Percentiles rank a stretch among this genome's conserved stretches.
Evolutionary conservation across 2,113 vertebrate species (phyloP).

Genomic region (Procavia capensis): DNA sequence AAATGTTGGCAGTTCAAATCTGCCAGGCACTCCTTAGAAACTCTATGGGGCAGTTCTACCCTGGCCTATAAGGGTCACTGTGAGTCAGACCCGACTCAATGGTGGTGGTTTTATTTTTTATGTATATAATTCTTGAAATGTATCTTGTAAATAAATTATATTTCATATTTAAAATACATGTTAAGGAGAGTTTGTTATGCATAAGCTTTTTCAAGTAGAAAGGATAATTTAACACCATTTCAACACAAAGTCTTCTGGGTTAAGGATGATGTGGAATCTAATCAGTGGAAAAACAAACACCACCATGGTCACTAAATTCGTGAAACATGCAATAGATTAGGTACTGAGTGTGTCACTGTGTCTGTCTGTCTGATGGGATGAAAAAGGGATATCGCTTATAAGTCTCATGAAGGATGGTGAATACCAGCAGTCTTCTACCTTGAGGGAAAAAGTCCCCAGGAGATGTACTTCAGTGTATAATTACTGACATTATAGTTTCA

Average conservation of each 20-base stretch:
- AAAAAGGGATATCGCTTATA: not conserved
- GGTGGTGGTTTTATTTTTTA: too few species aligned
- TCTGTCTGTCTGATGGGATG: not conserved
- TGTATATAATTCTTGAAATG: conserved; percentile 20
- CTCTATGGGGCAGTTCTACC: too few species aligned
- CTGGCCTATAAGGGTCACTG: too few species aligned
- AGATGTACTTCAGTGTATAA: not conserved
- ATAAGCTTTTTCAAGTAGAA: not conserved
- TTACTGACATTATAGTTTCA: not conserved
- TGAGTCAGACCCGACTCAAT: too few species aligned
- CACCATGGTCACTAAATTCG: not conserved
- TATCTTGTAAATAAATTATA: not conserved
- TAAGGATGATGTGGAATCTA: conserved; percentile 35
- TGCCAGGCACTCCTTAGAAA: too few species aligned
- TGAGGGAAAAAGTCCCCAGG: not conserved
- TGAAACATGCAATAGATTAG: not conserved
- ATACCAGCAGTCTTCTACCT: not conserved
- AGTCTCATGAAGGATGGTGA: not conserved
- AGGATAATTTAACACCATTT: not conserved
- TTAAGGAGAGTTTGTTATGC: not conserved
- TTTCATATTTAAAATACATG: conserved; percentile 3
- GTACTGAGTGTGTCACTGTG: not conserved
- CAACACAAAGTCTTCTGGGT: not conserved
- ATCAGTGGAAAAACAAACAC: conserved; percentile 13
- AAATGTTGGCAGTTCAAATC: too few species aligned